Conservation (phyloP, 2,888 invertebrate genomes). For the Aporophyla nigra region DNA sequence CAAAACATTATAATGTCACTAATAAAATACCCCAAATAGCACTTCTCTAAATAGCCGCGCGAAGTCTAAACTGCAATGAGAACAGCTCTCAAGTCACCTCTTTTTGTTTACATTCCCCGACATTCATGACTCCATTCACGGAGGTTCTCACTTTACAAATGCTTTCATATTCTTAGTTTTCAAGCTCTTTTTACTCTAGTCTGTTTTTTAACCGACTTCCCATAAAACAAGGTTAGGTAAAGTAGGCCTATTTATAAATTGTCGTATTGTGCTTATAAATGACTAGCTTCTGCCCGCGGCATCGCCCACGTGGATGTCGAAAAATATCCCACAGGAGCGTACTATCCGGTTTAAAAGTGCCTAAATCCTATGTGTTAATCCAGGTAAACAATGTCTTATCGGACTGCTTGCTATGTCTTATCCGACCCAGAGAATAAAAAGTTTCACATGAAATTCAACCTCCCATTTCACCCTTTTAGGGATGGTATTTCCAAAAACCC, state of each 20-base stretch:
- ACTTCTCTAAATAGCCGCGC: background rate
- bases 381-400: too few species aligned
- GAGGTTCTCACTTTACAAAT: conserved; percentile 55
- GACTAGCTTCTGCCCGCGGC: too few species aligned
- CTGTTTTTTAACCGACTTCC: conserved; percentile 58
- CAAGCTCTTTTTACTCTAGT: conserved; percentile 40
- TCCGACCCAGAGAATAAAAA: too few species aligned
- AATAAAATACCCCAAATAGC: background rate
- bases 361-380: too few species aligned
- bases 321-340: too few species aligned
- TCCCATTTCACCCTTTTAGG: too few species aligned
- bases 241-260: conserved; percentile 3
- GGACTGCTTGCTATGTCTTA: too few species aligned
- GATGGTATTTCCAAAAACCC: too few species aligned
- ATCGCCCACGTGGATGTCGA: too few species aligned
- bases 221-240: conserved; percentile 24
- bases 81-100: conserved; percentile 35
- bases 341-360: too few species aligned
- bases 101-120: conserved; percentile 46
- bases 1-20: background rate
- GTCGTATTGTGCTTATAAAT: too few species aligned
- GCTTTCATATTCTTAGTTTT: conserved; percentile 57
- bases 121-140: conserved; percentile 62
- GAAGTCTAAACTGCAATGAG: conserved; percentile 17
- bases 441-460: too few species aligned